Conservation (phyloP, 2,113 vertebrate species). For the Acanthisitta chloris region DNA sequence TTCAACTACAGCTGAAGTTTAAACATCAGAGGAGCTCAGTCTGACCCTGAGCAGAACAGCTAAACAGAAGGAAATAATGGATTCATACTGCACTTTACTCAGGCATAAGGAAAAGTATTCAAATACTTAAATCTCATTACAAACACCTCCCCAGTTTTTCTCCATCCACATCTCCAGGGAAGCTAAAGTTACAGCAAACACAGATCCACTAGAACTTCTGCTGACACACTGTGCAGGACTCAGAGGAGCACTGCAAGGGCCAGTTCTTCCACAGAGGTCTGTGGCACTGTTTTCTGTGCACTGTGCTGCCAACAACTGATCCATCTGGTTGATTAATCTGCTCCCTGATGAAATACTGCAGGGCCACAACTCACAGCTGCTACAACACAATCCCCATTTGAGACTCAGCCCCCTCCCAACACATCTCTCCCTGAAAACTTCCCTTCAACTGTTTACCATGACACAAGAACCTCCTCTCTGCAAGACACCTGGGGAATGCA, state of each 20-base stretch:
- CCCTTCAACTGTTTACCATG: neutral
- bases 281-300: neutral
- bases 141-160: neutral
- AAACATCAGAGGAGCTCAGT: neutral
- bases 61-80: neutral
- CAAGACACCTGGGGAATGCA: fast-evolving
- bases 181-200: neutral
- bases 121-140: neutral
- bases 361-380: neutral
- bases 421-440: neutral
- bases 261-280: fast-evolving
- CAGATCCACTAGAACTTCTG: neutral
- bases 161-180: neutral
- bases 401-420: neutral
- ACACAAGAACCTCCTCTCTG: neutral
- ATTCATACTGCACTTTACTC: neutral
- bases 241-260: neutral
- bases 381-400: neutral
- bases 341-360: neutral
- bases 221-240: neutral
- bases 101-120: neutral
- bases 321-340: fast-evolving
- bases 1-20: neutral
- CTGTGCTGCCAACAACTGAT: neutral
- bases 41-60: neutral